Evolutionary conservation across 2,113 vertebrate genomes (phyloP).

Genomic region (Camelus bactrianus): DNA sequence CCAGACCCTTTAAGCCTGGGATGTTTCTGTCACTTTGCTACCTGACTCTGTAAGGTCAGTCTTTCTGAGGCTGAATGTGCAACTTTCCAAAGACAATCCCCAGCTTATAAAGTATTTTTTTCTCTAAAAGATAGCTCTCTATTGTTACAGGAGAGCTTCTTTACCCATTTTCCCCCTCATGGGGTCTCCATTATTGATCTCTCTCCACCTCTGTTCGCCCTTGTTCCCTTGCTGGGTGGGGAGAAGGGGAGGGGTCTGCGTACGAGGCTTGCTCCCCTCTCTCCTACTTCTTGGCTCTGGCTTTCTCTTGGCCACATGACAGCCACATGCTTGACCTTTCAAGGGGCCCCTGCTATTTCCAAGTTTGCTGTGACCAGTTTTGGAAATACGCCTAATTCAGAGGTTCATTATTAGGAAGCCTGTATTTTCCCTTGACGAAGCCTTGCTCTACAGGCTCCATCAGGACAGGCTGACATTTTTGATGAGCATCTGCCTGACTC

Average conservation of each 20-base stretch:
- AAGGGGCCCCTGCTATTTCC: neutral
- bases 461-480: neutral
- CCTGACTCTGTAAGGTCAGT: conserved; percentile 10
- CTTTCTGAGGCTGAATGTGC: conserved; percentile 31
- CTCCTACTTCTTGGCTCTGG: neutral
- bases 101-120: neutral
- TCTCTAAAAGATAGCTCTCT: neutral
- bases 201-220: neutral
- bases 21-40: conserved; percentile 9
- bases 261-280: rapidly evolving
- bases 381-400: neutral
- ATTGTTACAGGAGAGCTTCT: neutral
- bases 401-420: neutral
- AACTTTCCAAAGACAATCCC: neutral
- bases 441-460: neutral
- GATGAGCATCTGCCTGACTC: neutral
- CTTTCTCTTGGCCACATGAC: neutral
- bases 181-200: neutral
- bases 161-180: neutral
- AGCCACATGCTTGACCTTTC: neutral
- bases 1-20: neutral
- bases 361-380: neutral
- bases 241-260: neutral
- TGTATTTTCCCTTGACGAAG: neutral
- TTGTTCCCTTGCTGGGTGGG: neutral